Conservation (phyloP, 2,888 invertebrate genomes). For the Zygaena filipendulae region DNA sequence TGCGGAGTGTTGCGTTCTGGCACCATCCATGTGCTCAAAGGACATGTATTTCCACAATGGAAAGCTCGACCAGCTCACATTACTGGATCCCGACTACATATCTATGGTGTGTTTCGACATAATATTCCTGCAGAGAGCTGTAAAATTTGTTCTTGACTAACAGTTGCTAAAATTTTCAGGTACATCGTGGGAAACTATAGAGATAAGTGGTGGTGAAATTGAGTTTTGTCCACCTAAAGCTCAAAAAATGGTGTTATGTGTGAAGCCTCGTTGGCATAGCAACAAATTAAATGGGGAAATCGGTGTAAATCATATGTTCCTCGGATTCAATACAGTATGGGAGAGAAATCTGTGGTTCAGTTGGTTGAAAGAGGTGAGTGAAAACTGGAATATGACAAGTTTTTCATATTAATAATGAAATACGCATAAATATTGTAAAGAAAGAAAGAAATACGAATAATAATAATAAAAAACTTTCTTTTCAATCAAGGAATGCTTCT, state of each 20-base stretch:
- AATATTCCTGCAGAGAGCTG: not conserved
- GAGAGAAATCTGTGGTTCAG: slow-evolving; percentile 74
- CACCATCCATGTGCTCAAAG: slow-evolving; percentile 71
- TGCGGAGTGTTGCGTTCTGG: slow-evolving; percentile 53
- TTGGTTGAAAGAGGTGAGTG: slow-evolving; percentile 72
- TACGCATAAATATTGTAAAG: too few species aligned
- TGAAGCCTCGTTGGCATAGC: slow-evolving; percentile 49
- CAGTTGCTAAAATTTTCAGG: slow-evolving; percentile 33
- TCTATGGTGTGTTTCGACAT: slow-evolving; percentile 47
- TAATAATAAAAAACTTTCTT: too few species aligned
- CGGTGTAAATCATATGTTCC: slow-evolving; percentile 64
- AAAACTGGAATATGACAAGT: slow-evolving; percentile 12
- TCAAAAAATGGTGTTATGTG: slow-evolving; percentile 50
- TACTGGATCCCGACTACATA: slow-evolving; percentile 69
- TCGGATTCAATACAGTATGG: slow-evolving; percentile 74
- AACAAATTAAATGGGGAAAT: slow-evolving; percentile 35
- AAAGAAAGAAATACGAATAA: too few species aligned
- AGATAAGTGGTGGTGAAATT: slow-evolving; percentile 51
- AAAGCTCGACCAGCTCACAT: slow-evolving; percentile 69
- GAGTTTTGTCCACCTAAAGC: slow-evolving; percentile 54
- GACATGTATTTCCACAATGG: slow-evolving; percentile 77
- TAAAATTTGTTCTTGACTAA: too few species aligned
- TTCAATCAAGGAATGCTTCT: too few species aligned
- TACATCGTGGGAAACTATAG: slow-evolving; percentile 46
- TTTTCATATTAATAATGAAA: too few species aligned